These are phyloP conservation scores for Liopterus haemorrhoidalis DNA, from an alignment of 2,888 invertebrate genomes.

Conservation along the genomic window DNA sequence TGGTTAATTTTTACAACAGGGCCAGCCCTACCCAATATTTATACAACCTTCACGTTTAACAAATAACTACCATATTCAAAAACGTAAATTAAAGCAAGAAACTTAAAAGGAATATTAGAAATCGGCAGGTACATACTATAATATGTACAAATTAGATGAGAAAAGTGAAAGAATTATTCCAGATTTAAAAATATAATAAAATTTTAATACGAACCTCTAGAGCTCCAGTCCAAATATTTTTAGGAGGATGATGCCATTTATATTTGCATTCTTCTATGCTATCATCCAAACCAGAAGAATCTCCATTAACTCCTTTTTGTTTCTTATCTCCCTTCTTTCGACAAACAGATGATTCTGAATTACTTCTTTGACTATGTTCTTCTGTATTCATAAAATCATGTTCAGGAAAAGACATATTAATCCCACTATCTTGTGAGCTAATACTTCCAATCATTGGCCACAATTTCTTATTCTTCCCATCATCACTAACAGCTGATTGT, in stretches of 20 bases:
- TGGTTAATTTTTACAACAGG: no score
- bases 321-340: slow-evolving; percentile 31
- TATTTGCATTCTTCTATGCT: slow-evolving; percentile 32
- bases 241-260: slow-evolving; percentile 72
- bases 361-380: slow-evolving; percentile 38
- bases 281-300: slow-evolving; percentile 11
- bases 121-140: no score
- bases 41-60: no score
- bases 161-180: slow-evolving; percentile 6
- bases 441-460: slow-evolving; percentile 64
- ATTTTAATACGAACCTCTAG: slow-evolving; percentile 59
- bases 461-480: slow-evolving; percentile 52
- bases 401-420: slow-evolving; percentile 67
- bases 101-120: no score
- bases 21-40: no score
- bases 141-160: no score
- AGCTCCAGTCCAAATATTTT: slow-evolving; percentile 74
- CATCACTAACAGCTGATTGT: slow-evolving; percentile 46
- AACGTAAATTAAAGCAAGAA: no score
- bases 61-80: no score
- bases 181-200: slow-evolving; percentile 10
- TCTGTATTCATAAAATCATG: slow-evolving; percentile 46
- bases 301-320: slow-evolving; percentile 12
- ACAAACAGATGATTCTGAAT: slow-evolving; percentile 40
- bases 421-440: slow-evolving; percentile 73